A percentile compares a stretch with the other conserved stretches of the same genome.
phyloP scores from a whole-genome alignment of 2,797 vertebrate genomes.

The Decapterus maruadsi region DNA sequence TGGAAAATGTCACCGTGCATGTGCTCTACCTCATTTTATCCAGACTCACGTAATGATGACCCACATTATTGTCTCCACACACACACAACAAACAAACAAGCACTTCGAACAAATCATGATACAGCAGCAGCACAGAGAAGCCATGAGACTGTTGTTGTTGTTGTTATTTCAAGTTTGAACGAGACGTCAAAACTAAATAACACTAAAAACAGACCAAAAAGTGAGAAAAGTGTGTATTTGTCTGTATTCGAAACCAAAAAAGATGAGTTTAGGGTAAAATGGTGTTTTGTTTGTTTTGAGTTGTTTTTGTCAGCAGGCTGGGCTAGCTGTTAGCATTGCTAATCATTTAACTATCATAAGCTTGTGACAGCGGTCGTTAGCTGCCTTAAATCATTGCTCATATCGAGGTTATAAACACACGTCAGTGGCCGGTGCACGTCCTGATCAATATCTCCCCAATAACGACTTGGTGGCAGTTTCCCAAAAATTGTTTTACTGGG shows the following conservation, averaged over 20 bases:
- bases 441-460: accelerated
- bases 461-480: neutral
- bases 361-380: neutral
- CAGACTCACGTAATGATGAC: neutral
- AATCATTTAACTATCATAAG: constrained; percentile 40
- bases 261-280: accelerated
- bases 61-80: accelerated
- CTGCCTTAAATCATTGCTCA: neutral
- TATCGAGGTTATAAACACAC: accelerated
- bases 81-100: neutral
- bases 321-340: constrained; percentile 68
- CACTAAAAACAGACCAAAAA: neutral
- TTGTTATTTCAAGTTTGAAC: neutral
- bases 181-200: neutral
- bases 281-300: constrained; percentile 8
- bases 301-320: constrained; percentile 22
- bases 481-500: neutral
- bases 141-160: too few species aligned
- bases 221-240: too few species aligned
- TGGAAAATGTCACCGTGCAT: neutral
- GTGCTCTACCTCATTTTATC: neutral
- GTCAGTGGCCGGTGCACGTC: accelerated
- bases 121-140: neutral
- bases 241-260: neutral
- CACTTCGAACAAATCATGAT: neutral